Evolutionary conservation across 53 echinoderm and acorn worm species (phyloP).

Genomic region (Paelopatides confundens): DNA sequence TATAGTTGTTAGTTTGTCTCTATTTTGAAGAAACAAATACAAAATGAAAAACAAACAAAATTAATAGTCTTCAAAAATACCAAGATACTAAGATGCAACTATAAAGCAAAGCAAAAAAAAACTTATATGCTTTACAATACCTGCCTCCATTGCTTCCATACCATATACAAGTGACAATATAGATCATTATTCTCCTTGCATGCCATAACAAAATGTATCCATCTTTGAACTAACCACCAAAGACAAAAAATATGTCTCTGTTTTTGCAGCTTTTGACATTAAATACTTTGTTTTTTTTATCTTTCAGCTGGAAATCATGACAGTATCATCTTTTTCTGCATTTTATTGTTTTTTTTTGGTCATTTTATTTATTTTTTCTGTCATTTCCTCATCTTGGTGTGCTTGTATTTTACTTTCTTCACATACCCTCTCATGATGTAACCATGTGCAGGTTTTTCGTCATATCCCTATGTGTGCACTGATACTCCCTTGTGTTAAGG

Average conservation of each 20-base stretch:
- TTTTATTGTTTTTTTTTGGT: not conserved
- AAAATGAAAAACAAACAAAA: no score
- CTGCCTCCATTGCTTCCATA: not conserved
- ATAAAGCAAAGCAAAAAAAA: no score
- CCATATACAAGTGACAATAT: not conserved
- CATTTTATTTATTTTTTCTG: constrained; percentile 30
- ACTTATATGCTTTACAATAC: not conserved
- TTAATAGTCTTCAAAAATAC: no score
- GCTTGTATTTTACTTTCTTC: constrained; percentile 8
- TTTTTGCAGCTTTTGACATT: constrained; percentile 50
- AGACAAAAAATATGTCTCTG: not conserved
- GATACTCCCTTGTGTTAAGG: constrained; percentile 22
- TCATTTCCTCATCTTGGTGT: constrained; percentile 17
- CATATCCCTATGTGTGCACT: not conserved
- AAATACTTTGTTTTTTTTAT: constrained; percentile 45
- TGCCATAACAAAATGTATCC: not conserved
- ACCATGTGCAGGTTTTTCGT: not conserved
- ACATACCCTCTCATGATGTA: constrained; percentile 23
- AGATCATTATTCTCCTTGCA: constrained; percentile 5
- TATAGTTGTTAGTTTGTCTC: no score
- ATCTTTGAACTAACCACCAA: constrained; percentile 9
- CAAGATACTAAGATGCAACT: no score
- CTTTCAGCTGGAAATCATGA: constrained; percentile 49
- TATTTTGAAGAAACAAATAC: no score
- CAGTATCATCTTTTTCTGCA: constrained; percentile 53